Base-by-base conservation (phyloP, 1,140 invertebrate species). In the Euura saliciscinereae region DNA sequence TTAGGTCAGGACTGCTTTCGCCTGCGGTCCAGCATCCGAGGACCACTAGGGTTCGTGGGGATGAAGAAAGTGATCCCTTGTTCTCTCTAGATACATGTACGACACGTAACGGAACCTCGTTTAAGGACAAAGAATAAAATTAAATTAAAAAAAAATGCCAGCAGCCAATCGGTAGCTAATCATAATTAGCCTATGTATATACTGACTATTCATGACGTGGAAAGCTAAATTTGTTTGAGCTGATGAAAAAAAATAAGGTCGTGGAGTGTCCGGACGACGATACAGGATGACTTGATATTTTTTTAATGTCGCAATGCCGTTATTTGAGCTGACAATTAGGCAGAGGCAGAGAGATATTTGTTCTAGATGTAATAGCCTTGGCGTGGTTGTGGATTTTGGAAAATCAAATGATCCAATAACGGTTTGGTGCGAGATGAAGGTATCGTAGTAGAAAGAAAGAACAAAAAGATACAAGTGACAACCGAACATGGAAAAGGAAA, bases 1-100 rank as follows among this genome's bases (percentile, higher is more conserved):
- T n/a, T 59, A 8, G 51, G 51, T 59, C 51, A 59, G 51, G 51
- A 59, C 5, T 59, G 51, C 51, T 28, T n/a, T 59, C 51, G 51
- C 51, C 51, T 59, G 51, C 51, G 51, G 51, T n/a, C 51, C 51
- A 59, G 51, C 51, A 59, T 59, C 51, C 51, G 51, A 59, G 51
- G 51, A 59, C 51, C 51, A 4, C 8, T n/a, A 11, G 6, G 3
- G 13, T 11, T 59, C 10, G 6, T 59, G 6, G 51, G 13, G 1
- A 11, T 5, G 51, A 59, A 59, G 51, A 11, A 59, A 28, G 1
- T 28, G 1, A 28, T 28, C 28, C 28, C 28, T 28, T 28, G 28
- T 28, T 28, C 28, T 28, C 28, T 28, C 28, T 28, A 28, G 28
- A 28, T 28, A 28, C 28, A 28, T 28, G 28, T 28, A 28, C 28